Evolutionary conservation across 1,140 invertebrate genomes (phyloP).

Genomic region (Cardiocondyla obscurior): DNA sequence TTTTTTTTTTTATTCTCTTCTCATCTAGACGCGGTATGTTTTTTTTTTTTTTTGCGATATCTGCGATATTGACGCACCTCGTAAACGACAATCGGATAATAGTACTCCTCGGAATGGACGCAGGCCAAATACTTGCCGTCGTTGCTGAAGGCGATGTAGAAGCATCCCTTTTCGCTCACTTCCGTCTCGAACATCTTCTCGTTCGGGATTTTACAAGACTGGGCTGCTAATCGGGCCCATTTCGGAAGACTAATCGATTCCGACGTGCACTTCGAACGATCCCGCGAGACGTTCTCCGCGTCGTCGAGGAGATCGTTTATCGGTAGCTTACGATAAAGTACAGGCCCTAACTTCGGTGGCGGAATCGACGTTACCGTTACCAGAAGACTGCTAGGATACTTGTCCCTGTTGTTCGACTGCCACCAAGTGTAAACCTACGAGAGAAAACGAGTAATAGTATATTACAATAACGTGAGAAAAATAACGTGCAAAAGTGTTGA

Average conservation of each 20-base stretch:
- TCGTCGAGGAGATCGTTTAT: conserved; percentile 69
- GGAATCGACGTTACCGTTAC: conserved; percentile 75
- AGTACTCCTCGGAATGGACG: conserved; percentile 82
- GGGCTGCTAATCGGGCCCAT: conserved; percentile 85
- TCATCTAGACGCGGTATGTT: neutral
- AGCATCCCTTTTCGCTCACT: conserved; percentile 81
- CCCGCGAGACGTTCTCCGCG: conserved; percentile 49
- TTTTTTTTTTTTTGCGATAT: neutral
- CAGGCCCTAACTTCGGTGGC: conserved; percentile 76
- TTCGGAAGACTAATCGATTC: conserved; percentile 71
- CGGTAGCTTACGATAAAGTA: conserved; percentile 77
- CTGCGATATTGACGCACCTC: conserved; percentile 73
- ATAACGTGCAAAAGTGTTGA: no score
- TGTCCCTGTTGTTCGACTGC: conserved; percentile 74
- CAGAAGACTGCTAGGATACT: conserved; percentile 79
- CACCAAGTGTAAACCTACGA: conserved; percentile 80
- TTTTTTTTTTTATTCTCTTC: neutral
- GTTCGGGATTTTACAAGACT: conserved; percentile 87
- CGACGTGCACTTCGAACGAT: conserved; percentile 35
- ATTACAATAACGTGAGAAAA: no score
- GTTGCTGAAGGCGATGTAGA: conserved; percentile 83
- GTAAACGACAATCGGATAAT: conserved; percentile 82
- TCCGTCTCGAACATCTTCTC: conserved; percentile 79
- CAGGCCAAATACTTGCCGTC: conserved; percentile 85
- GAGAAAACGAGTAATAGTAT: neutral